Conservation (phyloP, 1,140 invertebrate genomes). For the Phenacoccus solenopsis region DNA sequence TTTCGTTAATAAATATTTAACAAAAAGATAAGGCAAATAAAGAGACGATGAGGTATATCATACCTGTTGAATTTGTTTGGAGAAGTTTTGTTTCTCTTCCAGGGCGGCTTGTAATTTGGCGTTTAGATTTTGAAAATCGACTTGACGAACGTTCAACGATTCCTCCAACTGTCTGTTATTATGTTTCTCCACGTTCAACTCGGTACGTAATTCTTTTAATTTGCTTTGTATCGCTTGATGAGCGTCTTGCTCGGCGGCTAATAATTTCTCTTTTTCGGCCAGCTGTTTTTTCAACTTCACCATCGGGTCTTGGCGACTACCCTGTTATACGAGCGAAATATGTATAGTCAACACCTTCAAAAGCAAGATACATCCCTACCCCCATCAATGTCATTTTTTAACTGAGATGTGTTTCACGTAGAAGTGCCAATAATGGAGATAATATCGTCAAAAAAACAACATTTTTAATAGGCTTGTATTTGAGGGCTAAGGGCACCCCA, state of each 20-base stretch:
- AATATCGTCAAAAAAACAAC: too few relatives aligned
- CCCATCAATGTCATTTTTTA: too few relatives aligned
- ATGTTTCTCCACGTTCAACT: constrained; percentile 48
- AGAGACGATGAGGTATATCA: background rate
- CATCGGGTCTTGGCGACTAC: constrained; percentile 55
- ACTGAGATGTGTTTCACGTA: too few relatives aligned
- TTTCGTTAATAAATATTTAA: background rate
- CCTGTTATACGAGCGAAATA: background rate
- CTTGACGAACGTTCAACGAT: constrained; percentile 35
- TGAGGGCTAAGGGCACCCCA: too few relatives aligned
- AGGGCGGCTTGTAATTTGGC: constrained; percentile 44
- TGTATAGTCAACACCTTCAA: background rate
- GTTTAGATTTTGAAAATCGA: constrained; percentile 45
- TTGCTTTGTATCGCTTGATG: constrained; percentile 54
- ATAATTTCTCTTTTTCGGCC: constrained; percentile 60
- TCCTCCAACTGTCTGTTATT: constrained; percentile 43
- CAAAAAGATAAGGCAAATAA: background rate
- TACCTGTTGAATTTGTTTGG: constrained; percentile 36
- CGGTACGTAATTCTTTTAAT: constrained; percentile 59
- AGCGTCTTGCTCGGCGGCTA: constrained; percentile 56
- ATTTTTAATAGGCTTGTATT: too few relatives aligned
- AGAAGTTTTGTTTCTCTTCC: constrained; percentile 38
- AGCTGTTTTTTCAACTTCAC: constrained; percentile 75
- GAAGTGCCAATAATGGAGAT: too few relatives aligned
- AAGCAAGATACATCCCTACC: too few relatives aligned